Percentiles rank a stretch among this genome's conserved stretches.
These are phyloP conservation scores for Helicolenus hilgendorfi DNA, from an alignment of 2,797 vertebrate species.

Conservation along the genomic window DNA sequence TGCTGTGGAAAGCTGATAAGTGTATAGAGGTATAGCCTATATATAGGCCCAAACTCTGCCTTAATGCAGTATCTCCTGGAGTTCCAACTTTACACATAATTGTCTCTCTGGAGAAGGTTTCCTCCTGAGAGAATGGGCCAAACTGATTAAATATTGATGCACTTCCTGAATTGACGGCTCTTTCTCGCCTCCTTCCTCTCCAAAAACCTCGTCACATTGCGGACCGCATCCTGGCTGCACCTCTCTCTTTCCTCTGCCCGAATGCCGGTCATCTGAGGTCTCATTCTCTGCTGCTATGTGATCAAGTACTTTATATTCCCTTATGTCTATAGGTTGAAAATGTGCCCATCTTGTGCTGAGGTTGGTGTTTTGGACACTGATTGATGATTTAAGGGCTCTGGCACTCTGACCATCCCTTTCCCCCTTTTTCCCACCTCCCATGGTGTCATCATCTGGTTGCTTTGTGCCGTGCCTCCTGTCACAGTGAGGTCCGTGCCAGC, in stretches of 20 bases:
- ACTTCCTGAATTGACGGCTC: constrained; percentile 1
- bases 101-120: constrained; percentile 26
- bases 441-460: constrained; percentile 78
- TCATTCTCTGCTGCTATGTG: not conserved
- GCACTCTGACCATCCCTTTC: constrained; percentile 47
- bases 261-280: not conserved
- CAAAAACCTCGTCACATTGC: not conserved
- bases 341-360: not conserved
- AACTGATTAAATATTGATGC: constrained; percentile 61
- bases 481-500: constrained; percentile 66
- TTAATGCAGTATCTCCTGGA: constrained; percentile 6
- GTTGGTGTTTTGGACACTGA: constrained; percentile 46
- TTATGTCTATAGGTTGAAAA: not conserved
- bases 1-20: not conserved
- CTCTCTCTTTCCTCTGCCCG: not conserved
- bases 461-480: constrained; percentile 68
- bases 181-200: constrained; percentile 7
- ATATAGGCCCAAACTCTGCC: not conserved
- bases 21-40: not conserved
- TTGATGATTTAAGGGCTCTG: constrained; percentile 47
- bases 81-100: not conserved
- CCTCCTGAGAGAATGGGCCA: constrained; percentile 7
- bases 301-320: not conserved
- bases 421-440: constrained; percentile 57
- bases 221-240: not conserved